Base-by-base conservation (phyloP, 1,140 invertebrate species). In the Magallana angulata region DNA sequence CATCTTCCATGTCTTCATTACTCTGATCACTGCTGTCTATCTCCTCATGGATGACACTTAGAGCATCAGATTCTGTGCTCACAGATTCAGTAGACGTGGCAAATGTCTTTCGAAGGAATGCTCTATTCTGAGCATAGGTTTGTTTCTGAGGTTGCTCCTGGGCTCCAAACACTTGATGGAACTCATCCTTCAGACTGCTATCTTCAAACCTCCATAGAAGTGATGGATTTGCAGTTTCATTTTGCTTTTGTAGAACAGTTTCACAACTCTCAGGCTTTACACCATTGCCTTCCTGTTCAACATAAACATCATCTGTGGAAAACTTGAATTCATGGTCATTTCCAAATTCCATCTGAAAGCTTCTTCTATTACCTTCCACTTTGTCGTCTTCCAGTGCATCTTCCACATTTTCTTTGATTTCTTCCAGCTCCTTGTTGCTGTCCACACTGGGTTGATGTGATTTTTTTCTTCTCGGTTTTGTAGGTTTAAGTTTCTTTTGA, bases 31-130 rank as follows among this genome's bases (percentile, higher is more conserved):
- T 89, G 56, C 82, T 58, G 18, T 87, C 85, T 9, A 57, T 84
- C 80, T 89, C 88, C 62, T 89, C 88, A n/a, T 81, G 24, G 8
- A 89, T 89, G n/a, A 89, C 57, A 87, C 88, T 89, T 1, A 89
- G 24, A n/a, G 68, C 64, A 81, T 89, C 88, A 62, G 88, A 89
- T 60, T 86, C 85, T 59, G 60, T 86, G 48, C 62, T 82, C 7
- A 56, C 82, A 36, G 68, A 80, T 48, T 85, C 16, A 16, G 57
- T 36, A 12, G 57, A 48, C 80, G 56, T 84, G 12, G 58, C 85
- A 87, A 64, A 18, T 48, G 80, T 36, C 60, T 62, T 64, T n/a
- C 48, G n/a, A 56, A 57, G 36, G 58, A 82, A 81, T 30, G 64
- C 18, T 24, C 82, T 30, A 36, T 84, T 87, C 71, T 84, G 82